phyloP scores from a whole-genome alignment of 2,797 vertebrate genomes.

The Dendrocincla fuliginosa region DNA sequence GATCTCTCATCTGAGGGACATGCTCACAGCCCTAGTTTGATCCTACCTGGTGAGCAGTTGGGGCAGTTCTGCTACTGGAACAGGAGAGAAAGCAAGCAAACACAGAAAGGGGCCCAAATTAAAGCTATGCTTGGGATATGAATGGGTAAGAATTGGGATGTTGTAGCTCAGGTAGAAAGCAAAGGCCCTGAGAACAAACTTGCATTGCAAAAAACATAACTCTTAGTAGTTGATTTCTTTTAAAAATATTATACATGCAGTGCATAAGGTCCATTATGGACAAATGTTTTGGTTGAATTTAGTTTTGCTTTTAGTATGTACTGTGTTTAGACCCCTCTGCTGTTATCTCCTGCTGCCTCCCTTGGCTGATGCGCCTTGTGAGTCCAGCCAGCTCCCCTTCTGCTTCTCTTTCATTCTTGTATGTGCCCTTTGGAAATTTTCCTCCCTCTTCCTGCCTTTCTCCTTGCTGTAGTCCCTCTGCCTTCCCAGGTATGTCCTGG shows the following conservation, averaged over 20 bases:
- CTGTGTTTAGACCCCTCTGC: background rate
- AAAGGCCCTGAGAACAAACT: background rate
- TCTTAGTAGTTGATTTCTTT: background rate
- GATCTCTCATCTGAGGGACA: background rate
- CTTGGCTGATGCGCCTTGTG: background rate
- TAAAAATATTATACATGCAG: background rate
- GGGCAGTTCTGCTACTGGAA: background rate
- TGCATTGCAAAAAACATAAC: background rate
- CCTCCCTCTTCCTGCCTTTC: background rate
- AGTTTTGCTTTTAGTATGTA: background rate
- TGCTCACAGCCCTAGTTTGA: background rate
- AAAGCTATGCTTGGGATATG: background rate
- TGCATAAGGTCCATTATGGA: background rate
- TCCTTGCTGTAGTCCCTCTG: background rate
- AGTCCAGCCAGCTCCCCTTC: background rate
- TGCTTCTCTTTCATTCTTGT: background rate
- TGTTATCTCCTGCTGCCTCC: background rate
- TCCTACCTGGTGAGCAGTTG: accelerated
- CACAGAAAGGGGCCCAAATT: background rate
- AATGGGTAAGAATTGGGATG: background rate
- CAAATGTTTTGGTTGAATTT: background rate
- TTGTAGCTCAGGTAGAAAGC: background rate
- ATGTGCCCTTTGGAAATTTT: background rate
- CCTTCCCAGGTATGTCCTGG: background rate
- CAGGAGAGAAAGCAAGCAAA: background rate